A percentile compares a stretch with the other conserved stretches of the same genome.
Evolutionary conservation across 2,797 vertebrate genomes (phyloP).

Genomic region (Artibeus jamaicensis): DNA sequence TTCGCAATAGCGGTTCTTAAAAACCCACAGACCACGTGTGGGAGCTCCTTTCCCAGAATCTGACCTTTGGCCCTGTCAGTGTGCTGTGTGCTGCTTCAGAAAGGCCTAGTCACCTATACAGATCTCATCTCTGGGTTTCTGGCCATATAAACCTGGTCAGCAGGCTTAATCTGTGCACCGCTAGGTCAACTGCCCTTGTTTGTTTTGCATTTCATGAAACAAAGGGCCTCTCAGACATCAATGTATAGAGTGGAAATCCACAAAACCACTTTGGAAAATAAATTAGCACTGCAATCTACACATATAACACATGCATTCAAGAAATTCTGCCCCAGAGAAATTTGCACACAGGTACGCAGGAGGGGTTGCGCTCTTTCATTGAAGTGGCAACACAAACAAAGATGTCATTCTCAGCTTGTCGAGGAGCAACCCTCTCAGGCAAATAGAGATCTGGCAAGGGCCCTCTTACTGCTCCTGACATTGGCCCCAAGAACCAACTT

Average conservation of each 20-base stretch:
- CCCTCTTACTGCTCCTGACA: neutral
- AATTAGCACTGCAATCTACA: neutral
- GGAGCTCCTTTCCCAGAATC: neutral
- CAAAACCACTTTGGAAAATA: neutral
- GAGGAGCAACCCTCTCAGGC: neutral
- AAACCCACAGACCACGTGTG: neutral
- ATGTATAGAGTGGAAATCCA: neutral
- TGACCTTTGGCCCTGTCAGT: neutral
- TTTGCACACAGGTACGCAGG: no score
- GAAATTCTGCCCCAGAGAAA: neutral
- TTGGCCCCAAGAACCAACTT: neutral
- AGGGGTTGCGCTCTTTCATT: neutral
- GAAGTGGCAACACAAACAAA: neutral
- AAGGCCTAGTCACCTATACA: neutral
- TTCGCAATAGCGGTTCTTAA: neutral
- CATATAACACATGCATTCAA: neutral
- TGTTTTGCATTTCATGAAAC: neutral
- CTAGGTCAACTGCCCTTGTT: neutral
- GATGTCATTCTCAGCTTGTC: neutral
- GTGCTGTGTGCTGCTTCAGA: neutral
- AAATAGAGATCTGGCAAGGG: neutral
- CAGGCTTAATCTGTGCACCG: no score
- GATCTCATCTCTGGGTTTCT: neutral
- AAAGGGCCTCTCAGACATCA: neutral
- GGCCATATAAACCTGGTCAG: neutral